These are phyloP conservation scores for Pteropus rufus DNA, from an alignment of 2,797 vertebrate species.

Conservation along the genomic window DNA sequence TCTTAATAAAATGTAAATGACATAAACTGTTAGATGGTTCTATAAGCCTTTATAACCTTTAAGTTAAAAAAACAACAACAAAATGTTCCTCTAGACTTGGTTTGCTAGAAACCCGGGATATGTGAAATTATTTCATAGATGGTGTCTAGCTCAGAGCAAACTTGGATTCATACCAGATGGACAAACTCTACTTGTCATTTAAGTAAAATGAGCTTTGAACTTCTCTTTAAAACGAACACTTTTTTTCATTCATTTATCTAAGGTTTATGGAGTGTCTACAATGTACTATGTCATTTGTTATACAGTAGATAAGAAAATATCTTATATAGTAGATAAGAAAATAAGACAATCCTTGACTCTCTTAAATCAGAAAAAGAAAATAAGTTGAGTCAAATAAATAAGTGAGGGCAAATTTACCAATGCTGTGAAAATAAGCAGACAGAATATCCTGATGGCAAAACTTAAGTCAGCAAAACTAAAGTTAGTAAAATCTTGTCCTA, in stretches of 20 bases:
- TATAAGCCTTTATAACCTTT: not conserved
- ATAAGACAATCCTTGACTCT: not conserved
- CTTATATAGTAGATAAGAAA: not conserved
- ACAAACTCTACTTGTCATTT: not conserved
- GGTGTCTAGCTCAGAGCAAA: rapidly evolving
- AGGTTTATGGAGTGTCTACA: not conserved
- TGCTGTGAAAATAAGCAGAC: not conserved
- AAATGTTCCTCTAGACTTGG: not conserved
- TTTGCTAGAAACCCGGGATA: not conserved
- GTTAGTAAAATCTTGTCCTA: not conserved
- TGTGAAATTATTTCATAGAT: not conserved
- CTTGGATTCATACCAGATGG: not conserved
- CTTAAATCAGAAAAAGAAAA: not conserved
- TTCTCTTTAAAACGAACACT: not conserved
- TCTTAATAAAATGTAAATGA: not conserved
- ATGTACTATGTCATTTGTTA: not conserved
- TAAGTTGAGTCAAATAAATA: not conserved
- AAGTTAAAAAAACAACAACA: not conserved
- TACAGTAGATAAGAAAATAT: too few species aligned
- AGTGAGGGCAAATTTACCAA: not conserved
- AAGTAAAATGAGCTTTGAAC: not conserved
- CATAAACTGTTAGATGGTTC: not conserved
- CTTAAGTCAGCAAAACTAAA: not conserved
- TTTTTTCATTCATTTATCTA: not conserved
- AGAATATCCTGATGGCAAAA: not conserved